Conservation (phyloP, 2,113 vertebrate genomes). For the human region GRCh38 chr3:42984001-42984500, state of each 20-base stretch:
- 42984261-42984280: not conserved
- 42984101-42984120: not conserved
- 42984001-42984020: too few relatives aligned
- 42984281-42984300: not conserved
- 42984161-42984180: not conserved
- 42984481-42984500: not conserved
- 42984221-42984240: not conserved
- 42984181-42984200: not conserved
- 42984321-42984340: not conserved
- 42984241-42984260: not conserved
- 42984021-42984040: rapidly evolving
- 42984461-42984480: not conserved
- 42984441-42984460: not conserved
- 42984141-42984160: not conserved
- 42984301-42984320: too few relatives aligned
- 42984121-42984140: not conserved
- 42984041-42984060: not conserved
- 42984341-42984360: not conserved
- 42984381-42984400: not conserved
- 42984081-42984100: not conserved
- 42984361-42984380: too few relatives aligned
- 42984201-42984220: not conserved
- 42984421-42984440: not conserved
- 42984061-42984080: not conserved
- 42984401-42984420: not conserved